phyloP scores from a whole-genome alignment of 2,797 vertebrate genomes.

The Arremon aurantiirostris region DNA sequence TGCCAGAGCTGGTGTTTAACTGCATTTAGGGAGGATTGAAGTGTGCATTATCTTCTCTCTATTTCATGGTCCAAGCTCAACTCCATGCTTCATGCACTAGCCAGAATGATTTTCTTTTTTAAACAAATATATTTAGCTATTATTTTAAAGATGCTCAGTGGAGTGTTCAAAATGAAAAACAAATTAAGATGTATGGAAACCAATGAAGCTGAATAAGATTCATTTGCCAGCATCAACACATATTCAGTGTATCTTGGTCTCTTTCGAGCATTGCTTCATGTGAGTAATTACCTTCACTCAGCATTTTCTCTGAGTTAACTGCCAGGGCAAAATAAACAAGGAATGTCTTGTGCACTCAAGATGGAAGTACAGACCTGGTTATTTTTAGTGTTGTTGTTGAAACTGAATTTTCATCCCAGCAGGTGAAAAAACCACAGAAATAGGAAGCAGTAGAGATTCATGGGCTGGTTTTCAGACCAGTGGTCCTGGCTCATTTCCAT shows the following conservation, averaged over 20 bases:
- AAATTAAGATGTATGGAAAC: background rate
- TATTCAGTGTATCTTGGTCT: background rate
- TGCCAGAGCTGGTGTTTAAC: background rate
- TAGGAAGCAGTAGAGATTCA: background rate
- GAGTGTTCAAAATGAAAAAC: background rate
- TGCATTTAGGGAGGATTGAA: background rate
- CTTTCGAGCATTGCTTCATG: background rate
- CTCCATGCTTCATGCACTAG: background rate
- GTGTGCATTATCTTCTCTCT: background rate
- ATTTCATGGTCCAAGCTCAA: background rate
- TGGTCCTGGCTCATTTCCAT: background rate
- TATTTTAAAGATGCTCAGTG: background rate
- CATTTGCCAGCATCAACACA: background rate
- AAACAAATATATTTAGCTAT: background rate
- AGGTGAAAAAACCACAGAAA: background rate
- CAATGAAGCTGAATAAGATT: background rate
- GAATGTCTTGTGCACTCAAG: background rate
- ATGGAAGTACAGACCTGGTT: background rate
- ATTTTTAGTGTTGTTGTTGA: background rate
- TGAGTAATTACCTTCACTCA: background rate
- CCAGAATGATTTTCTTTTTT: background rate
- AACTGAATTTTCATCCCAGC: background rate
- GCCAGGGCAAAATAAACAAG: background rate
- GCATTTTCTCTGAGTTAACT: background rate
- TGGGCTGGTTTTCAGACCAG: rapidly evolving